Base-by-base conservation (phyloP, 2,797 vertebrate species). In the Limosa lapponica region DNA sequence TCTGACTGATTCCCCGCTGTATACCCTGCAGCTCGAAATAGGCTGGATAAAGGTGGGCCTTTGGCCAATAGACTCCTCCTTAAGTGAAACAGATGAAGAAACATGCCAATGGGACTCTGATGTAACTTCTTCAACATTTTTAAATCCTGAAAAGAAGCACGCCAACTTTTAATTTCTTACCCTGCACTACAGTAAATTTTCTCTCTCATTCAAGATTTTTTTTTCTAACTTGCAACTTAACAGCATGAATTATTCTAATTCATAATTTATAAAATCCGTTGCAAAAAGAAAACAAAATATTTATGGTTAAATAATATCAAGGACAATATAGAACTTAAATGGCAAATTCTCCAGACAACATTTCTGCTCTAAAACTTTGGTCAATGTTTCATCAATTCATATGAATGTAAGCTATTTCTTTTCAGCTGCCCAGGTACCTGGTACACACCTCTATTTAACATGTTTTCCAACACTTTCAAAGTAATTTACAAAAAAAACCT, bases 101-200 rank as follows among this genome's bases (percentile, higher is more conserved):
- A 98, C 90, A 95, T 98, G 98, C 98, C 98, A 97, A 92, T 98
- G 98, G 97, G 97, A 95, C 96, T 98, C 96, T 89, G 98, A 91
- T 93, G 97, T 96, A 97, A 97, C 88, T 93, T 98, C 98, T 98
- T 95, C 97, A 95, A 97, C 94, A 95, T 98, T 98, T 96, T 95
- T 99, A 98, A 97, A 97, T 95, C 99, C 99, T 99, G 99, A 98
- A 99, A 99, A 98, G 98, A 99, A 99, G 98, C 98, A 99, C 81
- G 97, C 89, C 98, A 98, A 95, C 93, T 97, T 98, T 98, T 98
- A 98, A 98, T 97, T 93, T 90, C 86, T 95, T 89, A 83, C 92
- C 88, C 95, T 97, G 92, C 65, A 58, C 57, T 95, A 92, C 82
- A 94, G 83, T 37, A 64, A 74, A 57, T 82, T 81, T 89, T 96